Evolutionary conservation across 1,140 invertebrate genomes (phyloP), one percentile per base, ranked within the genome.

Genomic region (Gryllus bimaculatus): DNA sequence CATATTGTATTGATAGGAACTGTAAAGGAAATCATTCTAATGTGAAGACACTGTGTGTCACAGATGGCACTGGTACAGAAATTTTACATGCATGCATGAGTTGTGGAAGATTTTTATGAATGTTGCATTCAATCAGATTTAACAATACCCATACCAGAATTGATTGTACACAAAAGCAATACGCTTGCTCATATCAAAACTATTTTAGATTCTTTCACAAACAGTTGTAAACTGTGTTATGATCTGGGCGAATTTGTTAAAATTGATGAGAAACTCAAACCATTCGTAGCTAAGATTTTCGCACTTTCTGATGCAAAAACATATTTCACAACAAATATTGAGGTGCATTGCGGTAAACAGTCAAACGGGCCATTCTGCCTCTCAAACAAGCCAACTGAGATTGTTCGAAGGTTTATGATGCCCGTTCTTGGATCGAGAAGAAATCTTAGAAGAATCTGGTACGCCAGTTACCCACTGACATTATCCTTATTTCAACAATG

Each of bases 211-310:
- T 48, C 80, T 12, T 82, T 84, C 80, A 82, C 83, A 75, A 21
- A 49, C 8, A 83, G 81, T 73, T 84, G 82, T 15, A 48, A 79
- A 47, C 80, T 84, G 79, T 82, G 82, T 81, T 84, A 83, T 80
- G 79, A 78, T 66, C 79, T 48, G 15, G 77, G 83, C 78, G 81
- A 84, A 80, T 84, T 80, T 80, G 13, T 85, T 8, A 86, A 84
- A 78, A 82, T 89, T 81, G 88, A 89, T 84, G 88, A 77, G 47
- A 47, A 89, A 83, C 85, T 86, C 78, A 83, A 89, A 78, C 80
- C 85, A 75, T 85, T 86, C 81, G 85, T 82, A 47, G 39, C 20
- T 87, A 76, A 88, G 88, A 81, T 86, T 80, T 85, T 82, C 81
- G 81, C 81, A 74, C 79, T 85, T 47, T 81, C 80, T 80, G 83